These are phyloP conservation scores for Ivindomyrus marchei DNA, from an alignment of 2,113 vertebrate species.

Conservation along the genomic window DNA sequence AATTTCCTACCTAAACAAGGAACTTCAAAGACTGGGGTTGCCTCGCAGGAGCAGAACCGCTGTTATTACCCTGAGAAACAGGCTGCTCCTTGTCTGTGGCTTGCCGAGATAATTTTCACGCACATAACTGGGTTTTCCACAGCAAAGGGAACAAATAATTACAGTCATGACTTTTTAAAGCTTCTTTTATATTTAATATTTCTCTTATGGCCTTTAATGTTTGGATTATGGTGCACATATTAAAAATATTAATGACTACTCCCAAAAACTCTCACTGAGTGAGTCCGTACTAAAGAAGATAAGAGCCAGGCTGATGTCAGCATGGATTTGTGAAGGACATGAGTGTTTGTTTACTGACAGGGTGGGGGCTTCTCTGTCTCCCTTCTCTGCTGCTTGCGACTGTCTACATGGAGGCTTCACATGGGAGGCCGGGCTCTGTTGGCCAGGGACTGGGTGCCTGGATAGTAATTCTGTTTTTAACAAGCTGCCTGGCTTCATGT, in stretches of 20 bases:
- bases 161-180: slow-evolving; percentile 1
- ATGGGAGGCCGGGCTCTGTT: background rate
- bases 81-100: background rate
- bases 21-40: background rate
- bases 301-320: background rate
- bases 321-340: background rate
- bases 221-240: background rate
- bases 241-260: background rate
- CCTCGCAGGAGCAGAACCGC: background rate
- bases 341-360: background rate
- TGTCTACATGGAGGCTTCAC: background rate
- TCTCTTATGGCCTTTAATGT: background rate
- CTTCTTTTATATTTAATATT: background rate
- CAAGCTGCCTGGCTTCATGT: background rate
- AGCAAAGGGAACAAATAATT: background rate
- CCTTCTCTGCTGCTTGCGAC: background rate
- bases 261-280: background rate
- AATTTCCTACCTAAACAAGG: background rate
- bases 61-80: background rate
- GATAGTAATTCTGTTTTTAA: background rate
- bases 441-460: background rate
- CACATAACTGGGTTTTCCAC: background rate
- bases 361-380: background rate
- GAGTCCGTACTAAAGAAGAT: background rate
- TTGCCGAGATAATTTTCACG: background rate